A percentile compares a stretch with the other conserved stretches of the same genome.
phyloP scores from a whole-genome alignment of 2,888 invertebrate species.

The Prosopocoilus inquinatus region DNA sequence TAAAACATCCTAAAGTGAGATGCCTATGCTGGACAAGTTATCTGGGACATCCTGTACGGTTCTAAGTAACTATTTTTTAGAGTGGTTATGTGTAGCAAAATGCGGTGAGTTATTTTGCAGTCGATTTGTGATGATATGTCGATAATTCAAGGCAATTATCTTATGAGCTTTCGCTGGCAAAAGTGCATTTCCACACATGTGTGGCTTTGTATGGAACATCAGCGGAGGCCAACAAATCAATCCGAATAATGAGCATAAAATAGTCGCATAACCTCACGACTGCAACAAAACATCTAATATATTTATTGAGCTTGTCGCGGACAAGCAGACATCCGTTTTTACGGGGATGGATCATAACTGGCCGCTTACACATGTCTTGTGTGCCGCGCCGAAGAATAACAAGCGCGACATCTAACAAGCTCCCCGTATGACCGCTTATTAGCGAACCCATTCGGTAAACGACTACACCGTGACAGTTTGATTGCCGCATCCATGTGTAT shows the following conservation, averaged over 20 bases:
- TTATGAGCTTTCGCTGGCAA: no score
- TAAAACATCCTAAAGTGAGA: no score
- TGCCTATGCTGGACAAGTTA: no score
- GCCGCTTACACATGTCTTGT: slow-evolving; percentile 23
- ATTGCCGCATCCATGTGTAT: slow-evolving; percentile 39
- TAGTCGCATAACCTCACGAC: slow-evolving; percentile 24
- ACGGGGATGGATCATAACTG: slow-evolving; percentile 35
- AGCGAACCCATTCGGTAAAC: slow-evolving; percentile 36
- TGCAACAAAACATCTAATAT: slow-evolving; percentile 38
- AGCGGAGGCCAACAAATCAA: slow-evolving; percentile 26
- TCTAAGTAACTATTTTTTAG: no score
- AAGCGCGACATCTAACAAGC: slow-evolving; percentile 32
- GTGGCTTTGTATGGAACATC: not conserved
- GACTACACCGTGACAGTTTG: slow-evolving; percentile 37
- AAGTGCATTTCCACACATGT: no score
- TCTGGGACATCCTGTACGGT: no score
- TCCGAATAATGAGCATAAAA: slow-evolving; percentile 28
- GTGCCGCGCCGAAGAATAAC: slow-evolving; percentile 36
- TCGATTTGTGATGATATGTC: no score
- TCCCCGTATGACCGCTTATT: slow-evolving; percentile 36
- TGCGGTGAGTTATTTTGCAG: no score
- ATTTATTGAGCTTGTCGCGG: slow-evolving; percentile 38
- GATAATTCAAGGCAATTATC: no score
- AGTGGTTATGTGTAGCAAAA: no score
- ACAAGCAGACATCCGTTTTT: slow-evolving; percentile 35